Percentiles rank a stretch among this genome's conserved stretches.
These are phyloP conservation scores for Podabrus alpinus DNA, from an alignment of 2,888 invertebrate genomes.

Conservation along the genomic window DNA sequence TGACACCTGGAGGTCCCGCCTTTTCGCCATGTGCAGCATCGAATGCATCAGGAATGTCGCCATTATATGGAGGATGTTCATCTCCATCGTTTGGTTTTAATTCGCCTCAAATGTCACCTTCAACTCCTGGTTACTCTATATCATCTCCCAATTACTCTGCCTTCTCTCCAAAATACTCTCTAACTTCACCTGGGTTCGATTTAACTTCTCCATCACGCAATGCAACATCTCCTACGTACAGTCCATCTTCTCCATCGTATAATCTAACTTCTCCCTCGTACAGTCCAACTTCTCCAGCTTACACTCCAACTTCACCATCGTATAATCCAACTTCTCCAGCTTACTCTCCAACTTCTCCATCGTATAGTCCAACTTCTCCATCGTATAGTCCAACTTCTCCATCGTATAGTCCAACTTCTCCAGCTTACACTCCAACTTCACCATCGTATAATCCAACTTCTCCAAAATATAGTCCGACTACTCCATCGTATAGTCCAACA, in stretches of 20 bases:
- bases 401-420: slow-evolving; percentile 73
- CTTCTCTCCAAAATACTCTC: background rate
- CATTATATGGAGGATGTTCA: too few species aligned
- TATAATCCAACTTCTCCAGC: slow-evolving; percentile 75
- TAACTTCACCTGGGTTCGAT: background rate
- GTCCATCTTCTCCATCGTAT: slow-evolving; percentile 72
- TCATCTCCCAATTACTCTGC: too few species aligned
- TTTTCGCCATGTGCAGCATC: too few species aligned
- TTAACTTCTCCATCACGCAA: background rate
- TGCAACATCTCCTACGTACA: slow-evolving; percentile 48
- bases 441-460: slow-evolving; percentile 71
- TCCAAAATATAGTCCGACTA: slow-evolving; percentile 70
- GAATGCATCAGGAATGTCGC: too few species aligned
- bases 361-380: slow-evolving; percentile 74
- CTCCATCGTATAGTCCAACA: slow-evolving; percentile 73
- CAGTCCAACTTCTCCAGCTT: slow-evolving; percentile 62
- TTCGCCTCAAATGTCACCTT: too few species aligned
- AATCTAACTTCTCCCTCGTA: slow-evolving; percentile 73
- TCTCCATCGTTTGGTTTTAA: too few species aligned
- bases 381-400: slow-evolving; percentile 66
- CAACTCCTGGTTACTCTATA: too few species aligned
- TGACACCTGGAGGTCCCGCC: too few species aligned
- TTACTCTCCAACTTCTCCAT: slow-evolving; percentile 74
- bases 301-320: slow-evolving; percentile 77
- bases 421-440: slow-evolving; percentile 72